These are phyloP conservation scores for Ylistrum balloti DNA, from an alignment of 1,140 invertebrate genomes.

Conservation along the genomic window DNA sequence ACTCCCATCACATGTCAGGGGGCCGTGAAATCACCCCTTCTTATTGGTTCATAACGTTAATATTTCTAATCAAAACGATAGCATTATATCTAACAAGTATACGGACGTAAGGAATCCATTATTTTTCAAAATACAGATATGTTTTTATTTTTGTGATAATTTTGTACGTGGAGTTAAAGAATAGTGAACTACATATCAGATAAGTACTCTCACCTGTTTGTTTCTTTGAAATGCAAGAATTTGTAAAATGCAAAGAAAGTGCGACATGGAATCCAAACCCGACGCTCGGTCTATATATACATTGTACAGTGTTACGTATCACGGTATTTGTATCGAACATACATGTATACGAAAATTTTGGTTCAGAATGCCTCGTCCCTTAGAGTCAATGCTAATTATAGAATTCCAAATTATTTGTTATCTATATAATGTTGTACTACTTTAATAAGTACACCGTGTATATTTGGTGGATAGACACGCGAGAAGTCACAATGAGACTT, in stretches of 20 bases:
- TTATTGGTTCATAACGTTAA: not conserved
- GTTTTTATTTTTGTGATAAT: slow-evolving; percentile 23
- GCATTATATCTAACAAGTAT: not conserved
- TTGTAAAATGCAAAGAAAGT: not conserved
- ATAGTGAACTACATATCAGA: not conserved
- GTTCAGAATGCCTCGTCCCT: too few species aligned
- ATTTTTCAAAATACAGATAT: slow-evolving; percentile 17
- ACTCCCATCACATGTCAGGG: not conserved
- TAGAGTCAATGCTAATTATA: too few species aligned
- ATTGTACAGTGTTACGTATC: too few species aligned
- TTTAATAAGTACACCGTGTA: too few species aligned
- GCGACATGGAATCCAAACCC: too few species aligned
- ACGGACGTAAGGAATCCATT: not conserved
- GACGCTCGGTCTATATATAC: too few species aligned
- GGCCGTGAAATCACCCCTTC: not conserved
- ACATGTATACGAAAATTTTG: too few species aligned
- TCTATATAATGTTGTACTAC: too few species aligned
- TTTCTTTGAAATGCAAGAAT: not conserved
- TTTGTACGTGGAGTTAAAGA: not conserved
- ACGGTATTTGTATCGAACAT: too few species aligned
- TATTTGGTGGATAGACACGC: too few species aligned
- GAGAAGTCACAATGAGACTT: too few species aligned
- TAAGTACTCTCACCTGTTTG: not conserved
- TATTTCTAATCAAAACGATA: not conserved
- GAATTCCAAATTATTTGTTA: too few species aligned